Percentiles rank a stretch among this genome's conserved stretches.
These are phyloP conservation scores for Nephrotoma guestfalica DNA, from an alignment of 2,888 invertebrate species.

Conservation along the genomic window DNA sequence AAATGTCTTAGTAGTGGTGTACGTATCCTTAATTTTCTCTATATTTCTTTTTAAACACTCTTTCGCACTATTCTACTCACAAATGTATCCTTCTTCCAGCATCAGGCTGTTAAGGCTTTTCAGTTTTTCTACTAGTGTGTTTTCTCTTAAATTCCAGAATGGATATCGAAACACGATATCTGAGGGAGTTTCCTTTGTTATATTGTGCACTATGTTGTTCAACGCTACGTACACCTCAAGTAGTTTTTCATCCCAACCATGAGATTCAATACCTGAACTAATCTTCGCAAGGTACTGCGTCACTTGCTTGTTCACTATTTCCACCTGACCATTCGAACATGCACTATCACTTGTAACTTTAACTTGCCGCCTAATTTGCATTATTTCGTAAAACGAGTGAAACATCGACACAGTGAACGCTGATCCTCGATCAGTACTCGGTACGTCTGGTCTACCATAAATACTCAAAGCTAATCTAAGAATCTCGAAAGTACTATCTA, in stretches of 20 bases:
- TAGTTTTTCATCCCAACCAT: background rate
- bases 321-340: background rate
- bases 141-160: background rate
- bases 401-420: no score
- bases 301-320: background rate
- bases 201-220: background rate
- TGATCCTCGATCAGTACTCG: no score
- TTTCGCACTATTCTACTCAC: background rate
- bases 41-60: no score
- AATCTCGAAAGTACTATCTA: background rate
- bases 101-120: background rate
- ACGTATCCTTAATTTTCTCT: no score
- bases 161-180: background rate
- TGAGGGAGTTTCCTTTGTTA: background rate
- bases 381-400: no score
- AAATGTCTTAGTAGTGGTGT: no score
- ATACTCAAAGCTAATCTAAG: background rate
- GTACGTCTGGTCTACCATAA: no score
- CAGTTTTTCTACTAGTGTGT: background rate
- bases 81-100: background rate
- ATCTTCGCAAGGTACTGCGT: background rate
- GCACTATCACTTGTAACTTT: background rate
- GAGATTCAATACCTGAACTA: background rate
- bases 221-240: background rate
- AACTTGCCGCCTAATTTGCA: background rate